phyloP scores from a whole-genome alignment of 2,797 vertebrate genomes.

The Acanthis flammea region DNA sequence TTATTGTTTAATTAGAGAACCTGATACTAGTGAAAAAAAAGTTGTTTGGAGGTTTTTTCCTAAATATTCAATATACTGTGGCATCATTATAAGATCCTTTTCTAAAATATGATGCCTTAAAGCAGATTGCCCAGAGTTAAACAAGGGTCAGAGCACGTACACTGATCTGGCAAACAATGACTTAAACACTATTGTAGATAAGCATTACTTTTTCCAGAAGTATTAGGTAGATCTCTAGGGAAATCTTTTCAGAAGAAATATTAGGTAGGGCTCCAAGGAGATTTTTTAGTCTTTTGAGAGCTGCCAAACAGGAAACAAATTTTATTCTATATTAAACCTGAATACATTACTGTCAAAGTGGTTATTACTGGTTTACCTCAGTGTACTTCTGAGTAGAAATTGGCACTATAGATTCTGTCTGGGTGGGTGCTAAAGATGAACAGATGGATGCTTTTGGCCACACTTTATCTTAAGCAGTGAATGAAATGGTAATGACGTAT shows the following conservation, averaged over 20 bases:
- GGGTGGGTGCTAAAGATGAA: constrained; percentile 46
- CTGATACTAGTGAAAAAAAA: neutral
- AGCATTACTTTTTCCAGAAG: neutral
- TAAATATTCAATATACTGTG: neutral
- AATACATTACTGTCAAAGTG: constrained; percentile 37
- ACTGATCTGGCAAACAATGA: neutral
- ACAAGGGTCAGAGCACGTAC: neutral
- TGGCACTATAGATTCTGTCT: constrained; percentile 16
- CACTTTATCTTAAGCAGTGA: constrained; percentile 14
- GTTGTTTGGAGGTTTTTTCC: rapidly evolving
- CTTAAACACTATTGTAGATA: neutral
- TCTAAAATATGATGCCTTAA: neutral
- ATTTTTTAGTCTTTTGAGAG: neutral
- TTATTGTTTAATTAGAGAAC: neutral
- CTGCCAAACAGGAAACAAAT: constrained; percentile 5
- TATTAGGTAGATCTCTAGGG: neutral
- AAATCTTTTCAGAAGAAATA: neutral
- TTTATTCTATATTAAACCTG: constrained; percentile 35
- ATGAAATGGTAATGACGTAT: neutral
- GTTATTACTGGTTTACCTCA: constrained; percentile 19
- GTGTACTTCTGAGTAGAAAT: constrained; percentile 6
- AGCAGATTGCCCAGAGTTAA: neutral
- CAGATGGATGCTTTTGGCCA: constrained; percentile 40
- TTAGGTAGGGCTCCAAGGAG: neutral
- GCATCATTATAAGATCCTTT: neutral